Evolutionary conservation across 2,888 invertebrate species (phyloP), one percentile per base, ranked within the genome.

Genomic region (Charanyca ferruginea): DNA sequence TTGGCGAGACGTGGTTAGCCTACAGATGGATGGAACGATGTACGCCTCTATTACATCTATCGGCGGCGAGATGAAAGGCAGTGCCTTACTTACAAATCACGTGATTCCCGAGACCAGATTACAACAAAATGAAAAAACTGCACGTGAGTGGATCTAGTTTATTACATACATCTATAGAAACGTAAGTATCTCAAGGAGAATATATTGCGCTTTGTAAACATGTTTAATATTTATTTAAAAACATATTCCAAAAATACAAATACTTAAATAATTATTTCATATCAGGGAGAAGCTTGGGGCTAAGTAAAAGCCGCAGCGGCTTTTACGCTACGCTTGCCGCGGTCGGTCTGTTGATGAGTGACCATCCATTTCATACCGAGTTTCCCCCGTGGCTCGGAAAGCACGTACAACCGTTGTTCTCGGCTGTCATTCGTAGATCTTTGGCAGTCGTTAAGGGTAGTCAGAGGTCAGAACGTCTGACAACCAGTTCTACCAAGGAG

Each of bases 1-100:
- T 90, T 88, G 84, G 85, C 83, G 85, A 66, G 83, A 91, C 92
- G 92, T 90, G 91, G 84, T 73, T 64, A 74, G 91, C 81, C 55
- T 92, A 72, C 85, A 73, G 87, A 91, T 86, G 69, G 78, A 78
- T 62, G 61, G 47, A 64, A 58, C 66, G 68, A 77, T 77, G 65
- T 74, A 73, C 72, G 59, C 49, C 73, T 64, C 81, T 85, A 80
- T 85, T 81, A 81, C 79, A 70, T 80, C 83, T 84, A 84, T 77
- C 55, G 79, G 85, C 83, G 86, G 86, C 77, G 59, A 77, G 83
- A 85, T 85, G 65, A 85, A 87, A 86, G 83, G 57, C 72, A 66
- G 41, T 62, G 67, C 83, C 64, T 65, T 70, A 77, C 76, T 79
- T 70, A 76, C 73, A 68, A 75, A 78, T 81, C 69, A 74, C 65